A percentile compares a stretch with the other conserved stretches of the same genome.
These are phyloP conservation scores for Chamaea fasciata DNA, from an alignment of 2,113 vertebrate genomes.

Conservation along the genomic window DNA sequence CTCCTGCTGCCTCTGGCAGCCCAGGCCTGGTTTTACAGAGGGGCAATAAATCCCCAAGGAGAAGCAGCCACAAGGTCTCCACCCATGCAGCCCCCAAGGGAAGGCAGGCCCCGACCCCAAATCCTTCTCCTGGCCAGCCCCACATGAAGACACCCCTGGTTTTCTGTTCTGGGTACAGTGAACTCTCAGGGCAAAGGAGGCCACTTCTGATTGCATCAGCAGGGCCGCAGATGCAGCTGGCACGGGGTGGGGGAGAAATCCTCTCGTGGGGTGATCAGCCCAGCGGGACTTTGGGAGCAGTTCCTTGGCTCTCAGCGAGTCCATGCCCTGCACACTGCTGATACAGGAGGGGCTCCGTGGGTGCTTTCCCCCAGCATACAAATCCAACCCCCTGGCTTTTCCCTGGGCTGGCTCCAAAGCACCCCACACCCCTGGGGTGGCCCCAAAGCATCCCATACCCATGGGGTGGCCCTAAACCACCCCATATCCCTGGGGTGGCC, in stretches of 20 bases:
- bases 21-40: neutral
- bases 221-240: neutral
- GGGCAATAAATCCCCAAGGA: neutral
- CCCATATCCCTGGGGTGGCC: neutral
- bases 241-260: neutral
- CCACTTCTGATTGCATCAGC: neutral
- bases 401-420: neutral
- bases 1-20: neutral
- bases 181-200: neutral
- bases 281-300: neutral
- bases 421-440: too few species aligned
- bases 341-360: neutral
- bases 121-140: neutral
- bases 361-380: neutral
- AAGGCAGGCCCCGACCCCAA: neutral
- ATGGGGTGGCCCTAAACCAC: neutral
- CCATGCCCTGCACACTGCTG: fast-evolving
- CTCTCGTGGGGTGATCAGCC: neutral
- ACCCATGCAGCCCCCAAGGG: neutral
- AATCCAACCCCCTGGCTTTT: fast-evolving
- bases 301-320: fast-evolving
- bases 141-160: neutral
- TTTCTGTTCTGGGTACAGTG: neutral
- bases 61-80: neutral
- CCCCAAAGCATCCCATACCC: too few species aligned